phyloP scores from a whole-genome alignment of 2,113 vertebrate genomes.

The Andinoacara biseriatus region DNA sequence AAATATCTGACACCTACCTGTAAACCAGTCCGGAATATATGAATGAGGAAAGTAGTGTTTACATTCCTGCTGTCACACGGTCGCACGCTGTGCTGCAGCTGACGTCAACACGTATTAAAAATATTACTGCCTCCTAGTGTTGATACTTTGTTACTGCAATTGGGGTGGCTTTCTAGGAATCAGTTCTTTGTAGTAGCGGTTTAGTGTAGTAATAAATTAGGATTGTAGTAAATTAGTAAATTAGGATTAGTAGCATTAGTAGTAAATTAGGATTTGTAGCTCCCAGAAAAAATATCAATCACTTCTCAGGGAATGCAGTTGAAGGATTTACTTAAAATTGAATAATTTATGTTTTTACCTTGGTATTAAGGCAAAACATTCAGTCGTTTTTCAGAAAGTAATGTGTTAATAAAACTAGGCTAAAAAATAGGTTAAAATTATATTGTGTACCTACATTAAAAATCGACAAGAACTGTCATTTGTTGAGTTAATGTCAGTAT shows the following conservation, averaged over 20 bases:
- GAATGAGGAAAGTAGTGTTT: constrained; percentile 45
- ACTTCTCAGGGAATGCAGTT: background rate
- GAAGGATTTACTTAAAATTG: background rate
- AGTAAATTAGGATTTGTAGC: background rate
- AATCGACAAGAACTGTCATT: background rate
- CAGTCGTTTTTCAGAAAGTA: background rate
- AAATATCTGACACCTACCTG: constrained; percentile 19
- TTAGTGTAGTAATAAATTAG: background rate
- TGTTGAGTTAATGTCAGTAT: background rate
- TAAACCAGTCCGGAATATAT: background rate
- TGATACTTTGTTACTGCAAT: background rate
- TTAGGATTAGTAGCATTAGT: background rate
- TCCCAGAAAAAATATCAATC: background rate
- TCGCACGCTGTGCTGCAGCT: background rate
- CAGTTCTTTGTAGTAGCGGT: background rate
- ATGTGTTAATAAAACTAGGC: background rate
- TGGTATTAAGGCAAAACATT: background rate
- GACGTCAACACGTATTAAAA: constrained; percentile 11
- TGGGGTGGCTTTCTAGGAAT: background rate
- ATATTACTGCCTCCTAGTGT: constrained; percentile 46
- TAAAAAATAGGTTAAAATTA: background rate
- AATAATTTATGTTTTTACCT: background rate
- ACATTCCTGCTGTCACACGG: constrained; percentile 26
- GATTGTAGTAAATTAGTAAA: background rate
- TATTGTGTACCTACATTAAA: background rate